Evolutionary conservation across 2,113 vertebrate species (phyloP).

Genomic region (Petrocephalus microphthalmus): DNA sequence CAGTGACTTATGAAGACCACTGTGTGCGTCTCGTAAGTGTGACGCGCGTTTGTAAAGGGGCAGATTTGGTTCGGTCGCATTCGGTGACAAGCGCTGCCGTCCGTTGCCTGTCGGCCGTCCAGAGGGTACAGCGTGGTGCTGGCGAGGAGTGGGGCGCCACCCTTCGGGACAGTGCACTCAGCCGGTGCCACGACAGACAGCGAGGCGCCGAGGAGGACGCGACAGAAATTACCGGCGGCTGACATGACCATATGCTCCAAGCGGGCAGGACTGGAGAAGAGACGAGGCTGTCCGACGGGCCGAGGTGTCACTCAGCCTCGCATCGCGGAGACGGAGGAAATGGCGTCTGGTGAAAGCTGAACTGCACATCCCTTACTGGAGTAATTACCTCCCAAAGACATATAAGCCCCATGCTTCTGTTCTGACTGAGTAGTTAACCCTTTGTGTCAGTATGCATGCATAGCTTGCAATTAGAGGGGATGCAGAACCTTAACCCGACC

Average conservation of each 20-base stretch:
- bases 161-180: not conserved
- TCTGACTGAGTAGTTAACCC: not conserved
- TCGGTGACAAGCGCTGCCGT: not conserved
- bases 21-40: not conserved
- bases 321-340: not conserved
- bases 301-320: not conserved
- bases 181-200: not conserved
- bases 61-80: not conserved
- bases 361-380: not conserved
- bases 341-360: not conserved
- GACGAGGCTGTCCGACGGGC: not conserved
- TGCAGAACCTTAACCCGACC: not conserved
- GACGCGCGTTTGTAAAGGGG: not conserved
- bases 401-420: not conserved
- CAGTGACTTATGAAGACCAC: not conserved
- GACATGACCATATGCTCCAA: conserved; percentile 14
- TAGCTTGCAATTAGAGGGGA: not conserved
- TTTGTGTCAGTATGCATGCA: not conserved
- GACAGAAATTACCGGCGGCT: conserved; percentile 4
- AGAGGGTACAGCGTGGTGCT: not conserved
- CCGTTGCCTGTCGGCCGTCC: not conserved
- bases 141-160: not conserved
- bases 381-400: not conserved
- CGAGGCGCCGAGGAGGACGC: not conserved
- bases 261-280: not conserved